Evolutionary conservation across 2,797 vertebrate genomes (phyloP).

Genomic region (Holocentrus rufus): DNA sequence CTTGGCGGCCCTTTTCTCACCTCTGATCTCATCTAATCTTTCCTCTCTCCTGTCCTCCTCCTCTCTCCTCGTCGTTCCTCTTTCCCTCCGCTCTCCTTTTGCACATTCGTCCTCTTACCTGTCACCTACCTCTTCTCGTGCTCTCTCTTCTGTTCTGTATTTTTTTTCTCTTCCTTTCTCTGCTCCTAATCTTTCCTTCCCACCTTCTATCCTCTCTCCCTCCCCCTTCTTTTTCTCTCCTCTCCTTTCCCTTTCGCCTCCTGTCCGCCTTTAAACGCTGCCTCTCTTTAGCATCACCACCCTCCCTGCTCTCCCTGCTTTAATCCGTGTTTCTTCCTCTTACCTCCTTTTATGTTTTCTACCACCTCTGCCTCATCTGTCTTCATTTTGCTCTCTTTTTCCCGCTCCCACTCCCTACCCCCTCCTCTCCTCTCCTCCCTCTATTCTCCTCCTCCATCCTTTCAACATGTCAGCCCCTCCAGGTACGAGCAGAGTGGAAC

Average conservation of each 20-base stretch:
- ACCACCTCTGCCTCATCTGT: constrained; percentile 51
- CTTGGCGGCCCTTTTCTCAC: background rate
- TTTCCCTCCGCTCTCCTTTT: background rate
- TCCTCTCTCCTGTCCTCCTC: too few relatives aligned
- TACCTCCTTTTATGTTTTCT: constrained; percentile 54
- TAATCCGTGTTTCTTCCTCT: constrained; percentile 38
- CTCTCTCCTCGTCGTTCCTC: background rate
- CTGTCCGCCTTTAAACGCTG: constrained; percentile 17
- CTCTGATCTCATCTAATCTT: background rate
- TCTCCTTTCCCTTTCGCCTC: constrained; percentile 3
- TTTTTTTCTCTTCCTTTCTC: too few relatives aligned
- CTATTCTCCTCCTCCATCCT: constrained; percentile 23
- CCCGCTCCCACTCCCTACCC: background rate
- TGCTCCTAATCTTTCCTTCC: background rate
- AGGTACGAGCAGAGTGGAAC: constrained; percentile 52
- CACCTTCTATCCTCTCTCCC: constrained; percentile 10
- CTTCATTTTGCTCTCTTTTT: constrained; percentile 26
- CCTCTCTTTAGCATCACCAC: constrained; percentile 17
- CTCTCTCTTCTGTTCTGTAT: background rate
- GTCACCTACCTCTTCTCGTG: background rate
- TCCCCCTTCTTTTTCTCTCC: too few relatives aligned
- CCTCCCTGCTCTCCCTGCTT: constrained; percentile 16
- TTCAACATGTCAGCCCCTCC: constrained; percentile 53
- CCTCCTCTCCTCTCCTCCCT: constrained; percentile 2
- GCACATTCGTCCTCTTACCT: background rate